Percentiles rank a stretch among this genome's conserved stretches.
Evolutionary conservation across 2,888 invertebrate species (phyloP).

Genomic region (Heliconius ethilla): DNA sequence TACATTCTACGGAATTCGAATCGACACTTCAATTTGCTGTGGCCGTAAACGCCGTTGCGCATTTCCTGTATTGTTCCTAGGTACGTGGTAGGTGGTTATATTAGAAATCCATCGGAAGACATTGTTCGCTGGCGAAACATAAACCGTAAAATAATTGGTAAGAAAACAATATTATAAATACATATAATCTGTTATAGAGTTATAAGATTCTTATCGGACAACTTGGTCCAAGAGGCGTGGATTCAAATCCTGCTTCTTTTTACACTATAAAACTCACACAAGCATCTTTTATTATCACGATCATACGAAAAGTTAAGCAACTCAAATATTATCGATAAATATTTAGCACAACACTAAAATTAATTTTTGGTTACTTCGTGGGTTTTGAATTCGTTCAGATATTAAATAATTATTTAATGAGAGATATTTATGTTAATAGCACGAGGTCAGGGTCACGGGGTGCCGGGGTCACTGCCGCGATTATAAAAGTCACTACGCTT

Average conservation of each 20-base stretch:
- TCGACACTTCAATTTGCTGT: constrained; percentile 34
- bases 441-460: background rate
- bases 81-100: too few species aligned
- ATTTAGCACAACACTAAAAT: background rate
- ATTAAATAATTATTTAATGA: background rate
- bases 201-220: too few species aligned
- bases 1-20: constrained; percentile 40
- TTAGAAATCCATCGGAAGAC: too few species aligned
- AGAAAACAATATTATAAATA: too few species aligned
- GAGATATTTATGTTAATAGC: background rate
- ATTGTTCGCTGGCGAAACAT: too few species aligned
- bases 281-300: background rate
- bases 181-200: too few species aligned
- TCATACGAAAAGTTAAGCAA: background rate
- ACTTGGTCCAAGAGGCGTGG: too few species aligned
- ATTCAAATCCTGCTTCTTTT: too few species aligned
- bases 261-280: too few species aligned
- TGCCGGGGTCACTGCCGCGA: constrained; percentile 9
- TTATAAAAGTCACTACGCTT: background rate
- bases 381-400: constrained; percentile 2
- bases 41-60: constrained; percentile 28
- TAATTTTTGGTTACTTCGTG: background rate
- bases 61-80: background rate
- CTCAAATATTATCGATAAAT: background rate
- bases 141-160: too few species aligned